Evolutionary conservation across 2,797 vertebrate genomes (phyloP).

Genomic region (Knipowitschia caucasica): DNA sequence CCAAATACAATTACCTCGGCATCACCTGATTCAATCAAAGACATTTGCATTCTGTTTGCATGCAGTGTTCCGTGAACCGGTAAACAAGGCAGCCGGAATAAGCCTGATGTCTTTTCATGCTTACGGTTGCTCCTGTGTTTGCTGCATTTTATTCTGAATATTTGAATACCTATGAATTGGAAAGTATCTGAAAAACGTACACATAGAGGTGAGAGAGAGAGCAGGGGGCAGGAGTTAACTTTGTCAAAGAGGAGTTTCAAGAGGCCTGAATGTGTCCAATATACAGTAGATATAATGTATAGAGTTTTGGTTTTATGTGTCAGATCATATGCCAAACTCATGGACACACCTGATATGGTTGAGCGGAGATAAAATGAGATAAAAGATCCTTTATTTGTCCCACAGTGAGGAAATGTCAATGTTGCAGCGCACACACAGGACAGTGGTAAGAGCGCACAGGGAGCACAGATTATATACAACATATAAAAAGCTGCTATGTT

Average conservation of each 20-base stretch:
- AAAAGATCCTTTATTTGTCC: no score
- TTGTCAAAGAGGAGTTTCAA: constrained; percentile 2
- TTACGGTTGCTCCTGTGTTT: constrained; percentile 78
- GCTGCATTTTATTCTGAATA: constrained; percentile 82
- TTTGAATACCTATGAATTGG: constrained; percentile 83
- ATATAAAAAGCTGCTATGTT: no score
- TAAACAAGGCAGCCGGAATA: constrained; percentile 84
- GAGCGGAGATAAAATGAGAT: no score
- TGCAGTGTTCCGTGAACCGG: constrained; percentile 83
- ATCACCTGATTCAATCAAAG: constrained; percentile 87
- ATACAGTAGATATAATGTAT: no score
- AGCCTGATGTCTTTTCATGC: constrained; percentile 85
- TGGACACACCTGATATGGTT: no score
- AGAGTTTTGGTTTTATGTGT: no score
- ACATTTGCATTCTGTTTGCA: constrained; percentile 87
- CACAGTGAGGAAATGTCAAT: no score
- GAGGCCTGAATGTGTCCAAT: no score
- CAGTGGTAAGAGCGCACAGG: no score
- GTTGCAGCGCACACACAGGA: no score
- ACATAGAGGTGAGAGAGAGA: not conserved
- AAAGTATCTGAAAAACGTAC: constrained; percentile 62
- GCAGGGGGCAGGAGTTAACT: not conserved
- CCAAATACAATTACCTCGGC: constrained; percentile 85
- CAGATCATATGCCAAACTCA: no score
- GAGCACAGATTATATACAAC: no score